Evolutionary conservation across 2,797 vertebrate species (phyloP), one percentile per base, ranked within the genome.

Genomic region (Myotis daubentonii): DNA sequence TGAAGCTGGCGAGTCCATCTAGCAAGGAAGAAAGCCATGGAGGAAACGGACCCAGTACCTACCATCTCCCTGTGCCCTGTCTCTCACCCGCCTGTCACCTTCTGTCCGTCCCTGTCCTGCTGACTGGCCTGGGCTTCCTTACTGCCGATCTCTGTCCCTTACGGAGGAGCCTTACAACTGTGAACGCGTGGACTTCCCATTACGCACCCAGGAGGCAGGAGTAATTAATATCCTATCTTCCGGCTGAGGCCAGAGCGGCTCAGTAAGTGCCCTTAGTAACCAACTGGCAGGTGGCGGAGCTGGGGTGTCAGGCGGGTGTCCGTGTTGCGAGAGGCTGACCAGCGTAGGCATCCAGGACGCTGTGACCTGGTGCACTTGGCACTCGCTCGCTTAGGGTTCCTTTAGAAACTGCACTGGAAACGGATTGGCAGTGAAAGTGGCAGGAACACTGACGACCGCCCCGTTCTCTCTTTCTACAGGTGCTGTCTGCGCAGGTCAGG

Each of bases 1-100:
- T 98, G 99, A 99, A 99, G 95, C 98, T 98, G 93, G 98, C 80
- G 3, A 99, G 98, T 36, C 99, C 99, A 10, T 99, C 99, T 99
- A 41, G 83, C 1, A 5, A 36, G 94, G 78, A 30, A 28, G 62
- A 68, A 60, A 33, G 23, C 41, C 5, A 57, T 10, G 47, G 41
- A 33, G 12, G 5, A 66, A 68, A 85, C 7, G 9, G 41, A 44
- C 10, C 41, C 9, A 1, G 41, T 28, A 13, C 30, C 49, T 22
- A 2, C 23, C 30, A 16, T 66, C 16, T 66, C 2, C 30, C 30
- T n/a, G 62, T 66, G 6, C n/a, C 2, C 62, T 66, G 7, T 7
- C 57, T 7, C 62, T n/a, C 62, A 16, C 62, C 57, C 60, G n/a
- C 1, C 13, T 51, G 13, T 30, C 60, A 65, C 3, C 60, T 16